Evolutionary conservation across 1,140 invertebrate species (phyloP).

Genomic region (Brachionus rotundiformis): DNA sequence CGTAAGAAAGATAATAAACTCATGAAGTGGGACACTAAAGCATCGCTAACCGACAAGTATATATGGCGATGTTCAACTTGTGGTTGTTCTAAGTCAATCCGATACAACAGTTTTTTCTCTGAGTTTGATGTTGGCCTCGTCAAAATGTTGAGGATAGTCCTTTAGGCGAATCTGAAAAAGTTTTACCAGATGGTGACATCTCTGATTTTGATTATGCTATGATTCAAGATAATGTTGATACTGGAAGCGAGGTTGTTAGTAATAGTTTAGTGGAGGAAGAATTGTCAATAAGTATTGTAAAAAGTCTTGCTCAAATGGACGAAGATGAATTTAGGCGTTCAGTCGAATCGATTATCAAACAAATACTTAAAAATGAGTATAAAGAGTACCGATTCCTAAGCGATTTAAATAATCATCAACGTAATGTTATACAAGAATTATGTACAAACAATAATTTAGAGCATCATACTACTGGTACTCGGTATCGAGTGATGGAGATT

Average conservation of each 20-base stretch:
- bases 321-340: neutral
- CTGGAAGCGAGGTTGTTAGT: neutral
- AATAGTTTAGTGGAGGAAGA: neutral
- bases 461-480: neutral
- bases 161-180: neutral
- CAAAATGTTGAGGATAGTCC: too few species aligned
- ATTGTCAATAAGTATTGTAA: neutral
- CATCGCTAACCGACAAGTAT: conserved; percentile 9
- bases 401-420: neutral
- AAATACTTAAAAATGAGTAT: neutral
- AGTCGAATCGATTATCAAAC: neutral
- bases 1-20: conserved; percentile 7
- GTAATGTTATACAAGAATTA: neutral
- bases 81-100: too few species aligned
- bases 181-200: neutral
- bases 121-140: too few species aligned
- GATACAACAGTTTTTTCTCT: too few species aligned
- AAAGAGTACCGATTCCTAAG: neutral
- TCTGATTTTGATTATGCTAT: neutral
- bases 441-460: neutral
- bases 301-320: neutral
- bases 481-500: neutral
- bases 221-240: neutral
- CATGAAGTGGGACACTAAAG: conserved; percentile 3
- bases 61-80: conserved; percentile 7